phyloP scores from a whole-genome alignment of 2,888 invertebrate species.

The Papilio gigon region DNA sequence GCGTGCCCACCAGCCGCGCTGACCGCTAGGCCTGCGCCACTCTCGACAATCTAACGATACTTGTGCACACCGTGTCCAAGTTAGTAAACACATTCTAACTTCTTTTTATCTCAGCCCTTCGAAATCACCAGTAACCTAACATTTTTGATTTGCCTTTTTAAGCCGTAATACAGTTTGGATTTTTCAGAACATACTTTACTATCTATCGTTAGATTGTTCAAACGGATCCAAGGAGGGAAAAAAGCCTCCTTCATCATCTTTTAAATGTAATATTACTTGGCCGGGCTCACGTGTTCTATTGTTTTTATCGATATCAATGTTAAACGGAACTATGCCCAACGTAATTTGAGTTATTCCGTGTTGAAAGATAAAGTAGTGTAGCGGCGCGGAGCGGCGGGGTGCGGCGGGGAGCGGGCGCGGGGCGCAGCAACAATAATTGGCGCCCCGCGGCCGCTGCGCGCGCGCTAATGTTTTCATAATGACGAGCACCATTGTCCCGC shows the following conservation, averaged over 20 bases:
- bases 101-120: no score
- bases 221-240: no score
- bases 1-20: constrained; percentile 58
- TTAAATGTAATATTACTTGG: no score
- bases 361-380: constrained; percentile 63
- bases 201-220: no score
- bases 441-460: constrained; percentile 72
- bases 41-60: constrained; percentile 24
- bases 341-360: not conserved
- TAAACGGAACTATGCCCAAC: not conserved
- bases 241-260: no score
- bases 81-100: no score
- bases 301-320: not conserved
- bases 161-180: no score
- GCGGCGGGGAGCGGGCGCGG: constrained; percentile 55
- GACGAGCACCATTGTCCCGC: constrained; percentile 70
- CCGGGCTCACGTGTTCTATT: no score
- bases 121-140: no score
- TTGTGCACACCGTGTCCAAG: no score
- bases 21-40: not conserved
- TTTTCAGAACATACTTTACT: no score
- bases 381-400: constrained; percentile 50
- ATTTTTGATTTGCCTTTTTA: no score
- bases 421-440: constrained; percentile 75
- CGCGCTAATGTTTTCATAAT: constrained; percentile 79